A percentile compares a stretch with the other conserved stretches of the same genome.
Evolutionary conservation across 2,888 invertebrate genomes (phyloP).

Genomic region (Neoscelio sp.): DNA sequence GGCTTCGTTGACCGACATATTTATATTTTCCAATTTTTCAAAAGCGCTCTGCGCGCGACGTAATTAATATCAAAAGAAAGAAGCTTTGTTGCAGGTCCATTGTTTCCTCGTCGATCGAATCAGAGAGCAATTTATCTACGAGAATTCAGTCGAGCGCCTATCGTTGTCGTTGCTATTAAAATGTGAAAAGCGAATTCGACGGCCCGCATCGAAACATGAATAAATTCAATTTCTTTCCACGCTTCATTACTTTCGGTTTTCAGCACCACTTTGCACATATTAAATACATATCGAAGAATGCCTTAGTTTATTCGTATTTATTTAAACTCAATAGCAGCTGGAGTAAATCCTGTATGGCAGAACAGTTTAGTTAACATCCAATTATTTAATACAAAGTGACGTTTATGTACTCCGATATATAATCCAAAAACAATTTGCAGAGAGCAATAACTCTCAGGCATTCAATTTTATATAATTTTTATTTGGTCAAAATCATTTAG

Average conservation of each 20-base stretch:
- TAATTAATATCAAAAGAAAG: slow-evolving; percentile 55
- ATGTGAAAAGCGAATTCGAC: slow-evolving; percentile 52
- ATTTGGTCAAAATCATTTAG: no score
- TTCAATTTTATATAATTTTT: no score
- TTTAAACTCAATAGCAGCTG: no score
- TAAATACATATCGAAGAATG: slow-evolving; percentile 7
- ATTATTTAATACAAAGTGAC: no score
- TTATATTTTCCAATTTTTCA: slow-evolving; percentile 38
- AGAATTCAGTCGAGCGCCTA: slow-evolving; percentile 55
- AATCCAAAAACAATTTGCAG: no score
- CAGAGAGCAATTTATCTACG: slow-evolving; percentile 50
- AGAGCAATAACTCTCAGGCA: no score
- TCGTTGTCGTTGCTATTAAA: slow-evolving; percentile 58
- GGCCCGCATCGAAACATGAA: slow-evolving; percentile 50
- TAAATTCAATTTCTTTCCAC: slow-evolving; percentile 53
- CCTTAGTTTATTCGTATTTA: no score
- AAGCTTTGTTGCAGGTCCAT: slow-evolving; percentile 29
- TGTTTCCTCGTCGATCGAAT: slow-evolving; percentile 58
- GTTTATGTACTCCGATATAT: no score
- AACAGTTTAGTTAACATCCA: no score
- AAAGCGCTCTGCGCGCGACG: slow-evolving; percentile 43
- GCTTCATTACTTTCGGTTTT: slow-evolving; percentile 38
- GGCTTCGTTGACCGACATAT: slow-evolving; percentile 46
- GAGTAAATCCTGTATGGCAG: no score
- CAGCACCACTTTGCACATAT: slow-evolving; percentile 28